Base-by-base conservation (phyloP, 2,888 invertebrate species). In the Agrotis clavis region DNA sequence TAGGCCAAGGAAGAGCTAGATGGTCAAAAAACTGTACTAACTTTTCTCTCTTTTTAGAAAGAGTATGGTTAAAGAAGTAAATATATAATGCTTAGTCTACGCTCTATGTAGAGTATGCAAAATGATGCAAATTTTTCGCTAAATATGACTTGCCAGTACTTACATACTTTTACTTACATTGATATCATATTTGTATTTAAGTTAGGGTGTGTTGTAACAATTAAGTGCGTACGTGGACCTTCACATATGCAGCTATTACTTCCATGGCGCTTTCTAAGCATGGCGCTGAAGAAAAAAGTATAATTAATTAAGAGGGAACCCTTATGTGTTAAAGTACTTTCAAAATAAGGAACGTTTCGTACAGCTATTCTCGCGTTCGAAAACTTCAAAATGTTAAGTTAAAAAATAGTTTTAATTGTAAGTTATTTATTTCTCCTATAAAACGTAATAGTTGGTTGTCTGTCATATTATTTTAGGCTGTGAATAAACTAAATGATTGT, bases 401-500 rank as follows among this genome's bases (percentile, higher is more conserved):
- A 19, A 62, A 18, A 60, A 45, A 59, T 48, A 0, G 1, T 30
- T 35, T 45, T 48, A 21, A 54, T 18, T 51, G 3, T 16, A 48
- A 48, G 18, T 57, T 81, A 79, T 79, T 81, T 79, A 79, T 81
- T 68, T 63, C 3, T 54, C 48, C 11, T 25, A 35, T 14, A 51
- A 16, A 53, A 67, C 56, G 56, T 35, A 56, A 50, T 13, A 57
- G 45, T 50, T 53, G 50, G 6, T 48, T 51, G 56, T 70, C 25
- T 65, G 54, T 74, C 21, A 77, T 73, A 65, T 81, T 79, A 74
- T 77, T 71, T 68, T 79, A 85, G 86, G 86, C 86, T 86, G 86
- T 86, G 86, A 86, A 85, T 86, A 84, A 84, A 86, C 48, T 76
- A 77, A 67, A 69, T 77, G 64, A 82, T 59, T 71, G 48, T 62